Conservation (phyloP, 53 echinoderm and acorn worm genomes). For the Arbacia lixula region DNA sequence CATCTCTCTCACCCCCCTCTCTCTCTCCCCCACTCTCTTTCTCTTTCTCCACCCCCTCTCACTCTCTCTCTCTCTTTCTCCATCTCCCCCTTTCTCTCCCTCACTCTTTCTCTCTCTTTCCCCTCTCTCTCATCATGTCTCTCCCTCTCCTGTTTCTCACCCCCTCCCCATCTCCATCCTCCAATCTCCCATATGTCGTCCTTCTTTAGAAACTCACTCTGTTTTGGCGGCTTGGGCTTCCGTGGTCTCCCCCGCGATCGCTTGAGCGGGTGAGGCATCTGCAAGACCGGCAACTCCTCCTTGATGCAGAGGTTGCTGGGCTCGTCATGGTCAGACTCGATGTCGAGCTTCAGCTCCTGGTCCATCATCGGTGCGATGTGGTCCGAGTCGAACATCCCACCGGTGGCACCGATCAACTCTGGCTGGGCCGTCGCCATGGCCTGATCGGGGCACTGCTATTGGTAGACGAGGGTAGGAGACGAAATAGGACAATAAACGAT, state of each 20-base stretch:
- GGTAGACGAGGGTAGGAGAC: background rate
- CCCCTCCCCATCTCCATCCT: too few relatives aligned
- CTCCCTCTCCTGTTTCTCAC: too few relatives aligned
- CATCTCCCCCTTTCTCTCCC: too few relatives aligned
- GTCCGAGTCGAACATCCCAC: slow-evolving; percentile 19
- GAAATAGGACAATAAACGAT: too few relatives aligned
- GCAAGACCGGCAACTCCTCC: background rate
- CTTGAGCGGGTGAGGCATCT: background rate
- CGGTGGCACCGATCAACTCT: background rate
- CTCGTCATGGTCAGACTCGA: slow-evolving; percentile 33
- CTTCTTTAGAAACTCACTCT: slow-evolving; percentile 40
- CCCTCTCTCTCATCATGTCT: too few relatives aligned
- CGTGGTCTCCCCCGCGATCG: slow-evolving; percentile 22
- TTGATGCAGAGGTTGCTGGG: background rate
- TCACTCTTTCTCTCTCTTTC: too few relatives aligned
- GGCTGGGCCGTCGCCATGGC: background rate
- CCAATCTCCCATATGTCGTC: too few relatives aligned
- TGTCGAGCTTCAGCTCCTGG: slow-evolving; percentile 11
- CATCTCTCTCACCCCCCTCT: too few relatives aligned
- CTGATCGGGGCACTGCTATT: slow-evolving; percentile 8
- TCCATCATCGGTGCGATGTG: background rate
- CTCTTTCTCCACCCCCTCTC: too few relatives aligned
- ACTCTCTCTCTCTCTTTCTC: too few relatives aligned
- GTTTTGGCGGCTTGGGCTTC: slow-evolving; percentile 25
- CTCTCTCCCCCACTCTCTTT: too few relatives aligned